Conservation (phyloP, 2,888 invertebrate genomes). For the Tetramorium bicarinatum region DNA sequence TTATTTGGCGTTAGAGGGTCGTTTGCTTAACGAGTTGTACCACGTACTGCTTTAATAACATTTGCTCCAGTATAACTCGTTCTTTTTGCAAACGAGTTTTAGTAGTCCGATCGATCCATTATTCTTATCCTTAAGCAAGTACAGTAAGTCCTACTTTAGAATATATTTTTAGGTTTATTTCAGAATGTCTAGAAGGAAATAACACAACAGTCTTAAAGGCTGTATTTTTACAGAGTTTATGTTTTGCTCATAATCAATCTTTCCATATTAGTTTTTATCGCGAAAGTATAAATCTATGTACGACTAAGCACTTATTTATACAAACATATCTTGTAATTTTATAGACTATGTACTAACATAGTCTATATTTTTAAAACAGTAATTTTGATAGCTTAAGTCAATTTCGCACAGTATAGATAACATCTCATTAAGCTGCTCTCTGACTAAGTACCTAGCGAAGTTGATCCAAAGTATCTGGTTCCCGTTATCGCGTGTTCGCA, state of each 20-base stretch:
- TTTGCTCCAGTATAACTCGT: not conserved
- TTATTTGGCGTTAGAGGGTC: slow-evolving; percentile 51
- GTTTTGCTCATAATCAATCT: not conserved
- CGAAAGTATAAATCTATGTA: not conserved
- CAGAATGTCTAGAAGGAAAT: not conserved
- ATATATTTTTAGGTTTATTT: not conserved
- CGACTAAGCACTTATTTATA: not conserved
- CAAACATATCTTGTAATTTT: not conserved
- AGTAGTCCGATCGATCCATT: not conserved
- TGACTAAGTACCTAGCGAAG: slow-evolving; percentile 26
- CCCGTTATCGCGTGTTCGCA: slow-evolving; percentile 50
- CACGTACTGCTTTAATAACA: slow-evolving; percentile 46
- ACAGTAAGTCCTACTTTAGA: not conserved
- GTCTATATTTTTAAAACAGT: not conserved
- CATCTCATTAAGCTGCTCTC: slow-evolving; percentile 34
- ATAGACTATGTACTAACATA: not conserved
- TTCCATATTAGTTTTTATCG: not conserved
- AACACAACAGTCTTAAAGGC: not conserved
- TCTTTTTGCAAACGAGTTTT: slow-evolving; percentile 18
- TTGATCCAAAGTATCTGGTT: slow-evolving; percentile 57
- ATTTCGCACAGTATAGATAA: slow-evolving; percentile 13
- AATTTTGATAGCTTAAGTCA: slow-evolving; percentile 13
- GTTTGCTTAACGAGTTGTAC: slow-evolving; percentile 46
- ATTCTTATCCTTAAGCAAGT: not conserved
- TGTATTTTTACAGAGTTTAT: not conserved